phyloP scores from a whole-genome alignment of 2,113 vertebrate genomes.

The Bombycilla garrulus region DNA sequence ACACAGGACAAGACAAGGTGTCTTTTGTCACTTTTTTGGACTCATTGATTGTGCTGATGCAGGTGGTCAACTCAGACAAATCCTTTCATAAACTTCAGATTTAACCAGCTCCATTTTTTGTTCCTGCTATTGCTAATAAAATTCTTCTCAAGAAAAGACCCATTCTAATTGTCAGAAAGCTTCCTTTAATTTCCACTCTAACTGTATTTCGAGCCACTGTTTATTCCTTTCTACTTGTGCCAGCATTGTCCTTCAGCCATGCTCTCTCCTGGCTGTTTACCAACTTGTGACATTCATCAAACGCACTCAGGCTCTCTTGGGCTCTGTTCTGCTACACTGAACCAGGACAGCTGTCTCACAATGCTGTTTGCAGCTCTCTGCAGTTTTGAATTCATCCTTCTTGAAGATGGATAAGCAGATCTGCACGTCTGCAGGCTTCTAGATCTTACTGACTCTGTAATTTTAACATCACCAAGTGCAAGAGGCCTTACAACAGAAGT shows the following conservation, averaged over 20 bases:
- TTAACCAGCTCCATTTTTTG: neutral
- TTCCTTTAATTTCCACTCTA: slow-evolving; percentile 41
- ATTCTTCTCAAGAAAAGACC: slow-evolving; percentile 21
- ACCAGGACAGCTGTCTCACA: neutral
- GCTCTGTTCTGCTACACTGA: neutral
- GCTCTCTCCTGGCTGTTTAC: slow-evolving; percentile 10
- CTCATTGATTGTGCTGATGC: neutral
- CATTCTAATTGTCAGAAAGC: slow-evolving; percentile 25
- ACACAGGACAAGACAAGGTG: neutral
- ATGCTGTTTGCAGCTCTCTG: neutral
- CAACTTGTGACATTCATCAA: neutral
- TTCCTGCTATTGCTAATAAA: neutral
- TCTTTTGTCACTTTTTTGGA: slow-evolving; percentile 8
- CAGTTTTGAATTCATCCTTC: neutral
- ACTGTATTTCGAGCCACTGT: neutral
- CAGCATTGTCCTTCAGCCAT: slow-evolving; percentile 41
- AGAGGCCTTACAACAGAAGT: neutral
- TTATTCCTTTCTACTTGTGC: slow-evolving; percentile 42
- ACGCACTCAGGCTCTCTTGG: neutral
- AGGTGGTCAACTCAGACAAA: slow-evolving; percentile 12
- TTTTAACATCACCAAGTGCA: neutral
- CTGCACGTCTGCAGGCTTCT: neutral
- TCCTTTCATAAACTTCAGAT: slow-evolving; percentile 9
- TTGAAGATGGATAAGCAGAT: neutral
- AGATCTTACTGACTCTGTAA: neutral